phyloP scores from a whole-genome alignment of 2,113 vertebrate species.

The Cnemophilus loriae region DNA sequence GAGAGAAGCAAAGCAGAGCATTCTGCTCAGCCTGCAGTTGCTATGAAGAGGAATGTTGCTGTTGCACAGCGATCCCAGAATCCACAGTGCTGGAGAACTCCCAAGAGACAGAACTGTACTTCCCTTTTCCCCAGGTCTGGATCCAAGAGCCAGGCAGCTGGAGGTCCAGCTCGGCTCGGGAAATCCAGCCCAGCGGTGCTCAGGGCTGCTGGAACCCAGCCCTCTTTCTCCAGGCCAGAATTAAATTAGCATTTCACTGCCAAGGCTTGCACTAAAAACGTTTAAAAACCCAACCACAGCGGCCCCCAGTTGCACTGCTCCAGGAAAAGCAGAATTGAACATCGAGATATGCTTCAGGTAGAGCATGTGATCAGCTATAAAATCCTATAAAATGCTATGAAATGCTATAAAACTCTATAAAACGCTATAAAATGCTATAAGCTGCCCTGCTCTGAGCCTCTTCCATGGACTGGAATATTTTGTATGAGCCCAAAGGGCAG shows the following conservation, averaged over 20 bases:
- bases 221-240: not conserved
- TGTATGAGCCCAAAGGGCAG: not conserved
- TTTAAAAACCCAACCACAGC: fast-evolving
- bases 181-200: not conserved
- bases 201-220: constrained; percentile 16
- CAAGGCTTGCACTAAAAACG: not conserved
- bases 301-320: not conserved
- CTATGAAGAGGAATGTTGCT: not conserved
- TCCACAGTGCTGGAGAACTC: not conserved
- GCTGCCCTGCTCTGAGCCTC: not conserved
- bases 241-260: not conserved
- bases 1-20: not conserved
- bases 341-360: not conserved
- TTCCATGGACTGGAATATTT: fast-evolving
- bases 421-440: not conserved
- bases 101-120: constrained; percentile 29
- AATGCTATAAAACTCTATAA: not conserved
- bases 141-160: constrained; percentile 38
- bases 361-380: not conserved
- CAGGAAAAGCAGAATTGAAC: not conserved
- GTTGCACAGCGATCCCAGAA: not conserved
- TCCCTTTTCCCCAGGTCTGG: not conserved
- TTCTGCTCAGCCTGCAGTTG: not conserved
- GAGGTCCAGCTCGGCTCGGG: constrained; percentile 8
- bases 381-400: not conserved